phyloP scores from a whole-genome alignment of 1,140 invertebrate genomes.

The Paraescarpia echinospica region DNA sequence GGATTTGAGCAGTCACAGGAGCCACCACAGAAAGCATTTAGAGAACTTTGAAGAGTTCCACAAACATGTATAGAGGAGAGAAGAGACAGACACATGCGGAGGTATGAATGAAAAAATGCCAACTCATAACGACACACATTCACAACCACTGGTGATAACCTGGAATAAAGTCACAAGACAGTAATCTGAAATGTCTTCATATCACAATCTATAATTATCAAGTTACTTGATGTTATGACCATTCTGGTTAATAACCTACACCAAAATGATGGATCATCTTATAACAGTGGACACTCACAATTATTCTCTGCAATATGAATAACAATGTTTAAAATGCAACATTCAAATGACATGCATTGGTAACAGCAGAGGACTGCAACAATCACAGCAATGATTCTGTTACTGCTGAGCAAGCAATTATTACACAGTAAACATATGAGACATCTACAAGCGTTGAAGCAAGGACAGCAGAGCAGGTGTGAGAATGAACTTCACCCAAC shows the following conservation, averaged over 20 bases:
- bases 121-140: background rate
- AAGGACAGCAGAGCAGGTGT: no score
- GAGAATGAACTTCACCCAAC: no score
- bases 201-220: no score
- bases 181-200: background rate
- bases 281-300: no score
- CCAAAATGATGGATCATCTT: no score
- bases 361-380: background rate
- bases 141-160: background rate
- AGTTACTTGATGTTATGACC: no score
- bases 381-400: background rate
- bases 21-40: no score
- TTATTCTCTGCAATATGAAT: no score
- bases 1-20: background rate
- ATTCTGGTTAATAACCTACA: no score
- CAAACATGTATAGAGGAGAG: background rate
- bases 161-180: background rate
- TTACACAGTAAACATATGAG: background rate
- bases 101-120: background rate
- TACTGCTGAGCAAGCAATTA: background rate
- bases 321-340: no score
- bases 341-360: no score
- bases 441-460: background rate
- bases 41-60: no score
- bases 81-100: background rate